Evolutionary conservation across 2,888 invertebrate genomes (phyloP).

Genomic region (Tanytarsus gracilentus): DNA sequence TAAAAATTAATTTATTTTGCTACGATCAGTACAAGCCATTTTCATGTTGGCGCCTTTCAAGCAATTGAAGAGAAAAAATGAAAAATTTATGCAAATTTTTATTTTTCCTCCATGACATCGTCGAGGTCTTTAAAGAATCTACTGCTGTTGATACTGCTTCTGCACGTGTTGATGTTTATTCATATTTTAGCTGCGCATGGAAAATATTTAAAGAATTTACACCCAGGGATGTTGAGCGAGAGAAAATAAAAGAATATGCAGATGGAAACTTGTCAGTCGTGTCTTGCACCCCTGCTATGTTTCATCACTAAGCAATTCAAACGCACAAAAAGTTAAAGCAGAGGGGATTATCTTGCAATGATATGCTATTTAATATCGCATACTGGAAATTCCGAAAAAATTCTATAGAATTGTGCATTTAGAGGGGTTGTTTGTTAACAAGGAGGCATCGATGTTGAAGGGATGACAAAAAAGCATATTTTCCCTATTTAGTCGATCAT

Average conservation of each 20-base stretch:
- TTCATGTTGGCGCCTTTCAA: no score
- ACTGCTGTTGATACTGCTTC: no score
- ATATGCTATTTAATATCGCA: slow-evolving; percentile 28
- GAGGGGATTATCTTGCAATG: slow-evolving; percentile 24
- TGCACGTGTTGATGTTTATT: slow-evolving; percentile 29
- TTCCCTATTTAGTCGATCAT: slow-evolving; percentile 3
- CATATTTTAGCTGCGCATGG: slow-evolving; percentile 20
- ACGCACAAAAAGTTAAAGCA: slow-evolving; percentile 3
- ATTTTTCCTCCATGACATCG: background rate
- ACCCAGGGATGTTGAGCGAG: background rate
- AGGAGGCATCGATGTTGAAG: slow-evolving; percentile 13
- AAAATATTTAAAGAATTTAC: slow-evolving; percentile 18
- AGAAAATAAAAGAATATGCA: background rate
- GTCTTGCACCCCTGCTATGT: background rate
- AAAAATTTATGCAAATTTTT: slow-evolving; percentile 5
- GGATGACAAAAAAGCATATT: slow-evolving; percentile 6
- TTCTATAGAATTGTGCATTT: no score
- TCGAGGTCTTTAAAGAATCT: slow-evolving; percentile 3
- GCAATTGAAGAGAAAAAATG: background rate
- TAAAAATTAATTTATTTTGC: no score
- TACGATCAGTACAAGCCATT: no score
- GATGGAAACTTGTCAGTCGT: no score
- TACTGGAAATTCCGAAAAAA: slow-evolving; percentile 26
- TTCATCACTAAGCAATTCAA: slow-evolving; percentile 2
- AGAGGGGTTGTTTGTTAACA: slow-evolving; percentile 25